Evolutionary conservation across 2,797 vertebrate genomes (phyloP).

Genomic region (Limosa lapponica): DNA sequence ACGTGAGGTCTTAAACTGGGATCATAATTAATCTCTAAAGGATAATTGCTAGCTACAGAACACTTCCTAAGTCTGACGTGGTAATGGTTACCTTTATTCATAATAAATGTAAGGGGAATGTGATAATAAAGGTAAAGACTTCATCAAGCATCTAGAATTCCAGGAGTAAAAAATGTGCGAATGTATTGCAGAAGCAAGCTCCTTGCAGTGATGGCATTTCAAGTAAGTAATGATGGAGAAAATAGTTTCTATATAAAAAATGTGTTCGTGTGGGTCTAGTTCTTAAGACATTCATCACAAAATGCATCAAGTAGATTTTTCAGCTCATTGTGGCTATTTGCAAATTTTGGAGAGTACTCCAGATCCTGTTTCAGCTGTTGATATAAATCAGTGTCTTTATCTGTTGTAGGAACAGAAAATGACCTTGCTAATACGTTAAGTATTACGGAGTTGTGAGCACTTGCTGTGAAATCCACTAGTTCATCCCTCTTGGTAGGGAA

Average conservation of each 20-base stretch:
- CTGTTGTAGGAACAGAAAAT: not conserved
- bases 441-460: not conserved
- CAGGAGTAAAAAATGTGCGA: not conserved
- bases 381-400: not conserved
- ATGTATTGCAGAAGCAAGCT: not conserved
- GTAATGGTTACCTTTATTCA: not conserved
- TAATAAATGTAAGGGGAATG: not conserved
- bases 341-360: not conserved
- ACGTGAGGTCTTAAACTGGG: not conserved
- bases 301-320: not conserved
- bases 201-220: not conserved
- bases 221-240: not conserved
- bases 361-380: not conserved
- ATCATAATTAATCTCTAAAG: not conserved
- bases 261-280: fast-evolving
- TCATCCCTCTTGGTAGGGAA: not conserved
- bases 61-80: not conserved
- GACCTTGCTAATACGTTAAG: not conserved
- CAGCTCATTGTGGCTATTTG: not conserved
- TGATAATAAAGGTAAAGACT: not conserved
- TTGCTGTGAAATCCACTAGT: constrained; percentile 1
- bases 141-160: not conserved
- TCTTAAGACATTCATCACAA: not conserved
- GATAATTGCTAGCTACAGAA: not conserved
- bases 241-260: not conserved